A percentile compares a stretch with the other conserved stretches of the same genome.
phyloP scores from a whole-genome alignment of 2,888 invertebrate species.

The Eledona agricola region DNA sequence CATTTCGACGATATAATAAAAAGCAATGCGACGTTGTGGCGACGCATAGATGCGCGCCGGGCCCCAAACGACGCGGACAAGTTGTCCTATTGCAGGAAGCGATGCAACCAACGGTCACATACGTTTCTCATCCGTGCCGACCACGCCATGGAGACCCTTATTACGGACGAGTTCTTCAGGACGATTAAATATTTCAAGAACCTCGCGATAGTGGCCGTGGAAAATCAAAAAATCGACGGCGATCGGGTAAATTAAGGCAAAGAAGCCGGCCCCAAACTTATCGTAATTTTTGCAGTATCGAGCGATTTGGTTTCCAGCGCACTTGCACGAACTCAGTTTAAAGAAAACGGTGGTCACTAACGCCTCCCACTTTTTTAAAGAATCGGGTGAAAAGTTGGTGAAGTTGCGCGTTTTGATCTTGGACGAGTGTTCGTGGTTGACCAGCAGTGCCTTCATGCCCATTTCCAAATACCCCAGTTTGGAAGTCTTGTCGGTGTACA shows the following conservation, averaged over 20 bases:
- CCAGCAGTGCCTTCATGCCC: slow-evolving; percentile 75
- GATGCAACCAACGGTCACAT: slow-evolving; percentile 7
- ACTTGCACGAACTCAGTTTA: slow-evolving; percentile 70
- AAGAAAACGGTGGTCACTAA: slow-evolving; percentile 59
- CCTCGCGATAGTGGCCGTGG: slow-evolving; percentile 52
- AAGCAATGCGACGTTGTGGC: slow-evolving; percentile 5
- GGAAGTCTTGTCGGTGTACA: slow-evolving; percentile 69
- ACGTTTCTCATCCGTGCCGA: slow-evolving; percentile 8
- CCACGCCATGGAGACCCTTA: not conserved
- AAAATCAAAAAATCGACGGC: slow-evolving; percentile 54
- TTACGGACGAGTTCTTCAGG: not conserved
- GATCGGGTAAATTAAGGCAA: slow-evolving; percentile 1
- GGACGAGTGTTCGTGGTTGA: slow-evolving; percentile 78
- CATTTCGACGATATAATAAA: slow-evolving; percentile 19
- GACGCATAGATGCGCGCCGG: slow-evolving; percentile 15
- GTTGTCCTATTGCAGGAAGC: slow-evolving; percentile 8
- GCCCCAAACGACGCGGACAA: slow-evolving; percentile 6
- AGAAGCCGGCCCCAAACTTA: slow-evolving; percentile 12
- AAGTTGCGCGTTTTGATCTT: slow-evolving; percentile 69
- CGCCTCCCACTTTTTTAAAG: slow-evolving; percentile 52
- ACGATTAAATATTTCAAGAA: slow-evolving; percentile 6
- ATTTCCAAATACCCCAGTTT: slow-evolving; percentile 75
- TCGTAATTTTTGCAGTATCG: slow-evolving; percentile 64
- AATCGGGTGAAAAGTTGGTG: slow-evolving; percentile 36
- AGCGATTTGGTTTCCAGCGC: slow-evolving; percentile 71